These are phyloP conservation scores for Cottus gobio DNA, from an alignment of 2,113 vertebrate genomes.

Conservation along the genomic window DNA sequence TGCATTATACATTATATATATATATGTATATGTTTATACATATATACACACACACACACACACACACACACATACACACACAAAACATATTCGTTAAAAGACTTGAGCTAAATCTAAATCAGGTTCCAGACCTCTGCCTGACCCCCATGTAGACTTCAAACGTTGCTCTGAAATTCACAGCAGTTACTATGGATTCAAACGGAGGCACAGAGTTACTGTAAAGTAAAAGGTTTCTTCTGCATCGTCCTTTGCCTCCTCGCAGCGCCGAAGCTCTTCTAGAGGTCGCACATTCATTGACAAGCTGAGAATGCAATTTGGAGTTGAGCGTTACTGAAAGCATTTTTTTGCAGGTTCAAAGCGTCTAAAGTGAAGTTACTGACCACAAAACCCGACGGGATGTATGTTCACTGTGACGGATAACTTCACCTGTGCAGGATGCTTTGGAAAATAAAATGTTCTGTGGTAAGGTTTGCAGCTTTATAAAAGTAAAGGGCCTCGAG, in stretches of 20 bases:
- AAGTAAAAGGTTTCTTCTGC: not conserved
- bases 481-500: not conserved
- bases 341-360: too few species aligned
- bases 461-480: not conserved
- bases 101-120: too few species aligned
- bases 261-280: not conserved
- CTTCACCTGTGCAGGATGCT: not conserved
- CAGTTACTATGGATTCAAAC: not conserved
- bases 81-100: not conserved
- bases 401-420: conserved; percentile 23
- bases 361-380: too few species aligned
- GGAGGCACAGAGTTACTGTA: not conserved
- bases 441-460: not conserved
- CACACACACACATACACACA: not conserved
- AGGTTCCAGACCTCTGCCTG: not conserved
- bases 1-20: too few species aligned
- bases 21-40: too few species aligned
- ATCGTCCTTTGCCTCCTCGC: not conserved
- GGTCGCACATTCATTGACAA: not conserved
- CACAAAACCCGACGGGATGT: not conserved
- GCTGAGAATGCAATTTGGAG: not conserved
- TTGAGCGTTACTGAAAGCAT: too few species aligned
- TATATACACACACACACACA: too few species aligned
- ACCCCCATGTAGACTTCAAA: not conserved
- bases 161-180: not conserved